Percentiles rank a stretch among this genome's conserved stretches.
Conservation (phyloP, 2,797 vertebrate genomes). For the Pelochelys cantorii region DNA sequence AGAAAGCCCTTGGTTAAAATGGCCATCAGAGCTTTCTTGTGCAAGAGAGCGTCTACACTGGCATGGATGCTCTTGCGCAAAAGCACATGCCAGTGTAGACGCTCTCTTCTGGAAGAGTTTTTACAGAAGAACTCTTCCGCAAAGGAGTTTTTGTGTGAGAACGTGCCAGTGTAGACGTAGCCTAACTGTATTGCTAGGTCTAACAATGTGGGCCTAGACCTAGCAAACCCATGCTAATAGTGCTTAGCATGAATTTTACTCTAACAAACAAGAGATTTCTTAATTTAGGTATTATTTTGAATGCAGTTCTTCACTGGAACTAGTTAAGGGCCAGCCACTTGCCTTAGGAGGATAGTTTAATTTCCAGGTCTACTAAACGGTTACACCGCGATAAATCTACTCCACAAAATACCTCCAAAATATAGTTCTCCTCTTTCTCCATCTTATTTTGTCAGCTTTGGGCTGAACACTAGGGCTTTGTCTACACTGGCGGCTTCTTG, state of each 20-base stretch:
- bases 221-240: neutral
- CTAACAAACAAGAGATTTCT: neutral
- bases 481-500: too few relatives aligned
- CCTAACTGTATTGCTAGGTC: neutral
- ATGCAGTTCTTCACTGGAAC: neutral
- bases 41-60: too few relatives aligned
- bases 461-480: neutral
- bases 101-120: too few relatives aligned
- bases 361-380: neutral
- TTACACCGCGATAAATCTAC: neutral
- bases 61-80: too few relatives aligned
- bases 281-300: neutral
- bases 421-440: neutral
- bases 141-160: too few relatives aligned
- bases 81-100: too few relatives aligned
- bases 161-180: too few relatives aligned
- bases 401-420: neutral
- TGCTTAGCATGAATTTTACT: neutral
- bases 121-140: too few relatives aligned
- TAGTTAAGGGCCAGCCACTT: neutral
- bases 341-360: neutral
- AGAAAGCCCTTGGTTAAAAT: too few relatives aligned
- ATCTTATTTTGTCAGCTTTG: neutral
- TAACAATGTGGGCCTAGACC: neutral
- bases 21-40: too few relatives aligned